These are phyloP conservation scores for Rhopilema esculentum DNA, from an alignment of 30 jellyfish, hydroid and myxozoan species.

Conservation along the genomic window DNA sequence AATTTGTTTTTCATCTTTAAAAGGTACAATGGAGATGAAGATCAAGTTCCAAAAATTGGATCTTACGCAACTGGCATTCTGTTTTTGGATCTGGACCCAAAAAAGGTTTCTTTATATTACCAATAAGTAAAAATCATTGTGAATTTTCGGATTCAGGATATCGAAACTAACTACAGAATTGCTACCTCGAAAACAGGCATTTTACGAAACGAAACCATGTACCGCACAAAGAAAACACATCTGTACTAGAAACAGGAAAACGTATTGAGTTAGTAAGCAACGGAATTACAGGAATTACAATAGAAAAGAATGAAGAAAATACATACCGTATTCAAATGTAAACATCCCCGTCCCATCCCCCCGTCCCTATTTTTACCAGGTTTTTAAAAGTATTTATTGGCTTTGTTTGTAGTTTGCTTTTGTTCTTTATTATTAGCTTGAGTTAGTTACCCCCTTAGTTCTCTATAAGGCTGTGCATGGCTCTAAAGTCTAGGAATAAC, in stretches of 20 bases:
- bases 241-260: background rate
- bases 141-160: background rate
- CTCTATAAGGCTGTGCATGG: too few relatives aligned
- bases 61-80: constrained; percentile 83
- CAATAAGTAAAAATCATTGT: background rate
- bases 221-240: background rate
- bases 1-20: background rate
- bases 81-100: constrained; percentile 70
- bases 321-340: too few relatives aligned
- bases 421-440: too few relatives aligned
- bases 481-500: too few relatives aligned
- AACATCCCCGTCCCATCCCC: too few relatives aligned
- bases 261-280: too few relatives aligned
- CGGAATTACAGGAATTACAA: too few relatives aligned
- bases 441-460: too few relatives aligned
- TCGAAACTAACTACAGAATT: background rate
- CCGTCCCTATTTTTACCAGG: too few relatives aligned
- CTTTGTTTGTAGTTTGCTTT: too few relatives aligned
- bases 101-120: constrained; percentile 20
- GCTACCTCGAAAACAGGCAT: background rate
- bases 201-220: background rate
- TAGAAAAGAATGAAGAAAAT: too few relatives aligned
- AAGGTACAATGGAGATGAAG: constrained; percentile 49
- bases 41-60: constrained; percentile 70
- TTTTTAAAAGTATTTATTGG: too few relatives aligned